A percentile compares a stretch with the other conserved stretches of the same genome.
Evolutionary conservation across 2,797 vertebrate genomes (phyloP).

Genomic region (Myotis vivesi): DNA sequence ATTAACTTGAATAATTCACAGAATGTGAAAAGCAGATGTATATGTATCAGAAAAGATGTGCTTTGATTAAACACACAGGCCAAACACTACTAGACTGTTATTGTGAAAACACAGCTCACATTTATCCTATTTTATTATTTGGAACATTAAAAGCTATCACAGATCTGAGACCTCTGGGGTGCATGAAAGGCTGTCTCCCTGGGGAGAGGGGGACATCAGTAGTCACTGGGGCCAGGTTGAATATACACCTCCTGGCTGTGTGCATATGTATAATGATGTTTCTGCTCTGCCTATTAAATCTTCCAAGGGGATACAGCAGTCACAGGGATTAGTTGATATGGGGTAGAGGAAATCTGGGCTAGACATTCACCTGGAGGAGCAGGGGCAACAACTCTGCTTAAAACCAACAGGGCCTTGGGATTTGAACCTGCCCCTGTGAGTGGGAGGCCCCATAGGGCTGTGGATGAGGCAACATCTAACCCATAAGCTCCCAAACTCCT

Average conservation of each 20-base stretch:
- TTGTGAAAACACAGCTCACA: not conserved
- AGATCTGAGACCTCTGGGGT: not conserved
- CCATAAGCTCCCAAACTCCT: not conserved
- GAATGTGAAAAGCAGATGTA: not conserved
- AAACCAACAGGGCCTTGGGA: not conserved
- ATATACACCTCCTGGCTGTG: no score
- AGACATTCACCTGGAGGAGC: not conserved
- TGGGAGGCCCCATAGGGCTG: not conserved
- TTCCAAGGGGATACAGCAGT: not conserved
- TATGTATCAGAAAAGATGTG: not conserved
- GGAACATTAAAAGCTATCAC: not conserved
- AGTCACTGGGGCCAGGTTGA: fast-evolving
- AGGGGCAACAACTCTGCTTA: not conserved
- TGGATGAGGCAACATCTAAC: not conserved
- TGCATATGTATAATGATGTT: no score
- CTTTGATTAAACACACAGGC: not conserved
- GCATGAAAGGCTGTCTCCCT: not conserved
- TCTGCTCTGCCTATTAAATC: no score
- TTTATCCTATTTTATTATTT: not conserved
- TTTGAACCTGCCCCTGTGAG: not conserved
- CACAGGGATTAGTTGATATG: fast-evolving
- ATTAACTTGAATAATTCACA: not conserved
- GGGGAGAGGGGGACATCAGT: not conserved
- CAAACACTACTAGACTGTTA: not conserved
- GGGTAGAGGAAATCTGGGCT: not conserved